A percentile compares a stretch with the other conserved stretches of the same genome.
phyloP scores from a whole-genome alignment of 2,888 invertebrate species.

The Plagiodera versicolora region DNA sequence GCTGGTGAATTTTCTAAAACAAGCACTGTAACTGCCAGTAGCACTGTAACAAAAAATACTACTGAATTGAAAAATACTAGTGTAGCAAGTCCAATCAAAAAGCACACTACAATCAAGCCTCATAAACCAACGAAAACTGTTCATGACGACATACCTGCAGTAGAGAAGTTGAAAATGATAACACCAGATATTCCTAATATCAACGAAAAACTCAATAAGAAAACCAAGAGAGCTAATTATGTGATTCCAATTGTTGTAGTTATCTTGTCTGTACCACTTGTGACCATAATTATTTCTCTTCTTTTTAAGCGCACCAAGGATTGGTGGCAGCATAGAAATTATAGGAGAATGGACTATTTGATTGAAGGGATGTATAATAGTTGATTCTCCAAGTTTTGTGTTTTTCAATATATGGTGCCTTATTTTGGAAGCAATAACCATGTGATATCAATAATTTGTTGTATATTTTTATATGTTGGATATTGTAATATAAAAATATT shows the following conservation, averaged over 20 bases:
- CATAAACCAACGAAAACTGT: conserved; percentile 12
- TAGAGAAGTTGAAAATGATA: not conserved
- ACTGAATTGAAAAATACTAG: not conserved
- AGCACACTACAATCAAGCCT: conserved; percentile 7
- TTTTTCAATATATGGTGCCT: not conserved
- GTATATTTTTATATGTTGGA: conserved; percentile 27
- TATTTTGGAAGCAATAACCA: conserved; percentile 33
- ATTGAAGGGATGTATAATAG: conserved; percentile 90
- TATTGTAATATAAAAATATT: not conserved
- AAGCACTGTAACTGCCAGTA: not conserved
- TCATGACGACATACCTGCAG: conserved; percentile 12
- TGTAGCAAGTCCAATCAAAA: not conserved
- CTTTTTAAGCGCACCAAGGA: conserved; percentile 73
- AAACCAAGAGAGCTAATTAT: conserved; percentile 60
- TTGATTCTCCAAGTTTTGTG: conserved; percentile 44
- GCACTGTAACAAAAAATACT: not conserved
- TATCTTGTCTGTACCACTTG: conserved; percentile 73
- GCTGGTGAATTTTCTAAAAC: not conserved
- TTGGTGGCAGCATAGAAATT: conserved; percentile 84
- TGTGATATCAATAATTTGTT: conserved; percentile 36
- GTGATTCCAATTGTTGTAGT: conserved; percentile 75
- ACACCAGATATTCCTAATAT: conserved; percentile 7
- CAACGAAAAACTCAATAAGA: conserved; percentile 27
- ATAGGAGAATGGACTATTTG: conserved; percentile 84
- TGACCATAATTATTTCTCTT: conserved; percentile 68